Evolutionary conservation across 2,888 invertebrate genomes (phyloP).

Genomic region (Meteorus cinctellus): DNA sequence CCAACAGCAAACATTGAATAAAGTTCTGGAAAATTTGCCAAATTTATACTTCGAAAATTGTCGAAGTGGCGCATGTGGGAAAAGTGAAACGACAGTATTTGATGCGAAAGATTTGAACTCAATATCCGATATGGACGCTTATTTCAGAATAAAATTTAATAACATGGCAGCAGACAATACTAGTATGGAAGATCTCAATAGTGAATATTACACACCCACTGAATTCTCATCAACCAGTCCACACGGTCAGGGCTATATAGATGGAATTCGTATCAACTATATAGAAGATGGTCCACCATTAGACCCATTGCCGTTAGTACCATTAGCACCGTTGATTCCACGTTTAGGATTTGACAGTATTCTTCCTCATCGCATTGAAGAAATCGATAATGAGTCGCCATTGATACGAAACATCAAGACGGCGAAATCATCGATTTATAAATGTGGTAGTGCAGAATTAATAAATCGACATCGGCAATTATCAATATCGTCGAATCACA

Average conservation of each 20-base stretch:
- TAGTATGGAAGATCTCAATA: constrained; percentile 76
- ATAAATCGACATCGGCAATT: constrained; percentile 66
- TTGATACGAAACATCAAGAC: constrained; percentile 54
- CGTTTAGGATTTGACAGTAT: constrained; percentile 41
- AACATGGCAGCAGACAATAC: constrained; percentile 76
- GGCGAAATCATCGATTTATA: constrained; percentile 73
- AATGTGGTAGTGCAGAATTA: constrained; percentile 75
- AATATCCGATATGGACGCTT: constrained; percentile 76
- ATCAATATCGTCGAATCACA: constrained; percentile 59
- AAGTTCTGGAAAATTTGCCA: constrained; percentile 93
- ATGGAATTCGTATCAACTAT: constrained; percentile 81
- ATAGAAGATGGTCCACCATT: constrained; percentile 75
- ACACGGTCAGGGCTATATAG: constrained; percentile 67
- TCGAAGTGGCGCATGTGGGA: constrained; percentile 86
- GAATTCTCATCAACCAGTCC: constrained; percentile 78
- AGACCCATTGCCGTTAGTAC: constrained; percentile 67
- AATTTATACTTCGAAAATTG: constrained; percentile 95
- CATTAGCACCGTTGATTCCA: constrained; percentile 49
- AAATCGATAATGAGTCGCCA: constrained; percentile 58
- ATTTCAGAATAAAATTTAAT: constrained; percentile 81
- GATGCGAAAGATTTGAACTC: constrained; percentile 76
- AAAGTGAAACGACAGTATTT: constrained; percentile 84
- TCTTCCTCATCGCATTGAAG: constrained; percentile 58
- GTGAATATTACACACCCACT: constrained; percentile 87
- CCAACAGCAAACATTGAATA: constrained; percentile 95